Conservation (phyloP, 2,113 vertebrate genomes). For the Ardeotis arabs region DNA sequence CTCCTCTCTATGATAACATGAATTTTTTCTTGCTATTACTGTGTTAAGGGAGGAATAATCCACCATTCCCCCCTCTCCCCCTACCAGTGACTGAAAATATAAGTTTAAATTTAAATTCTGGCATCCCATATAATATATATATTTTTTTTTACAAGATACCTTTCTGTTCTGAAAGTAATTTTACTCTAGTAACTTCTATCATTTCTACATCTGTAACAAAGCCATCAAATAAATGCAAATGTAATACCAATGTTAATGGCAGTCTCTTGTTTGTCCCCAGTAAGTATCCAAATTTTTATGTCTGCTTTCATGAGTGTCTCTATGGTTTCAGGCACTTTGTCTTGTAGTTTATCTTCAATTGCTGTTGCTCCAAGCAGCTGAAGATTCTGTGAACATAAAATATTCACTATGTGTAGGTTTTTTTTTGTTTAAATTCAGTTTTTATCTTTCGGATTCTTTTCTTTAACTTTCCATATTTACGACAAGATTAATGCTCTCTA, state of each 20-base stretch:
- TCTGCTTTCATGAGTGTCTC: conserved; percentile 97
- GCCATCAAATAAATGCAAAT: neutral
- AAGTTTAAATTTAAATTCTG: neutral
- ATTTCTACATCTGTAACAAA: neutral
- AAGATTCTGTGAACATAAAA: conserved; percentile 83
- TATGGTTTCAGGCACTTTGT: conserved; percentile 96
- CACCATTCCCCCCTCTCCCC: neutral
- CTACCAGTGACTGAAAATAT: neutral
- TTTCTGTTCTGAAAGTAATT: neutral
- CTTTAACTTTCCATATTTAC: neutral
- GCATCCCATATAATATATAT: neutral
- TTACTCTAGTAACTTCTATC: neutral
- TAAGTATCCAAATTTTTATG: conserved; percentile 98
- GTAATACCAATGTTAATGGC: conserved; percentile 94
- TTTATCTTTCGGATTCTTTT: neutral
- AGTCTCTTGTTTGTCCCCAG: conserved; percentile 98
- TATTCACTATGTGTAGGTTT: neutral
- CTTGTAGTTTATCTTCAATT: conserved; percentile 96
- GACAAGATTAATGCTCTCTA: neutral
- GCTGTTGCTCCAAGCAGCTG: conserved; percentile 96
- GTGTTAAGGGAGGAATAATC: neutral
- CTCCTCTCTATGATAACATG: neutral
- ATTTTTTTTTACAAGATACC: neutral
- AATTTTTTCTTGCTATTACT: neutral
- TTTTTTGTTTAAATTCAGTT: neutral